Conservation (phyloP, 1,140 invertebrate species). For the Rhyacophila brunnea region DNA sequence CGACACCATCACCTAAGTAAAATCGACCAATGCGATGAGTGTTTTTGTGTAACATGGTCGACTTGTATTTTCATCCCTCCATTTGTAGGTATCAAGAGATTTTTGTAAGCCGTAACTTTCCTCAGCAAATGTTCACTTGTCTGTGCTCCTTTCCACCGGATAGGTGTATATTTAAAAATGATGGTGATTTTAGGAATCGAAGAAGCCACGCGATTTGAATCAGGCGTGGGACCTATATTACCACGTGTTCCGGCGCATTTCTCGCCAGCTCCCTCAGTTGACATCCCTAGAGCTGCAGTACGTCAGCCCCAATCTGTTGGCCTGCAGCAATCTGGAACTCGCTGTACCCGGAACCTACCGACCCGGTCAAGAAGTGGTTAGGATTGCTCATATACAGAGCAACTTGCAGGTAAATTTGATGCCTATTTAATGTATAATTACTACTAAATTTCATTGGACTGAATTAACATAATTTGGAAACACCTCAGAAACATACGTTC, state of each 20-base stretch:
- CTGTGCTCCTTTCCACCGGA: too few species aligned
- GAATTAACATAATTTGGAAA: neutral
- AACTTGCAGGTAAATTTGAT: constrained; percentile 64
- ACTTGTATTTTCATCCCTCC: too few species aligned
- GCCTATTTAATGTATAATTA: neutral
- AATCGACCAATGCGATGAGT: too few species aligned
- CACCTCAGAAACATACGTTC: neutral
- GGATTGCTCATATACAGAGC: constrained; percentile 86
- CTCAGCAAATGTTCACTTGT: too few species aligned
- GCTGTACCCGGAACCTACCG: constrained; percentile 95
- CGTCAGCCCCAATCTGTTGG: constrained; percentile 88
- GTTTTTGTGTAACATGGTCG: too few species aligned
- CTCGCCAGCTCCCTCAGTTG: constrained; percentile 87
- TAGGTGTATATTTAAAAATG: too few species aligned
- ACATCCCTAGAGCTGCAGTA: constrained; percentile 91
- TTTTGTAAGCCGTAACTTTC: too few species aligned
- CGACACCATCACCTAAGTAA: too few species aligned
- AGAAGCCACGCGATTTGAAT: constrained; percentile 87
- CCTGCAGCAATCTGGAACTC: constrained; percentile 88
- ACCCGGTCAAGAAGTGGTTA: constrained; percentile 80
- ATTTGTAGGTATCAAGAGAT: too few species aligned
- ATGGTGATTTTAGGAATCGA: constrained; percentile 61
- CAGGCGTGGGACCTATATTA: constrained; percentile 99
- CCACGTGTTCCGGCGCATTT: constrained; percentile 94
- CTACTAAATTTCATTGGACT: neutral